Evolutionary conservation across 2,888 invertebrate genomes (phyloP), one percentile per base, ranked within the genome.

Genomic region (Agrotis ipsilon): DNA sequence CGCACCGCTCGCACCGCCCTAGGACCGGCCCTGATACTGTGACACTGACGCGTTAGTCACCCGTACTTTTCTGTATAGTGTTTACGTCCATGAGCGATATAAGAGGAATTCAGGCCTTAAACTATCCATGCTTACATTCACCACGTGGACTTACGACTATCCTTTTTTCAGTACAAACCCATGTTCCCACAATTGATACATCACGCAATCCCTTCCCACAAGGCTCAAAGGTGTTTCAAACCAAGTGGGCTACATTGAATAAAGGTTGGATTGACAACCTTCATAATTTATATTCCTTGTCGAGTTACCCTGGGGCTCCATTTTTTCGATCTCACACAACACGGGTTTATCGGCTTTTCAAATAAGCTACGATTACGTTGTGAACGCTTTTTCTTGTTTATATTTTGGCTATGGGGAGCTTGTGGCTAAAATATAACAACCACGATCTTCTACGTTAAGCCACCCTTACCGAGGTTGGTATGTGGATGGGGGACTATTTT

Each of bases 201-300:
- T 59, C 60, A 45, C 21, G 2, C 32, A 14, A 52, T 51, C 51
- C 32, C 16, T n/a, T 43, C 48, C 18, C 24, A 16, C 27, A 48
- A 43, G 60, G 24, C 39, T 63, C 51, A 18, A 43, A 70, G 55
- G 63, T 61, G 58, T 62, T 68, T 18, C 46, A 60, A 48, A 52
- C 18, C 46, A 64, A 70, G 32, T 60, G 46, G 54, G 55, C 32
- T 61, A 75, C 69, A 75, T 71, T 79, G 73, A 74, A 74, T 69
- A 65, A 74, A 69, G 62, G 72, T 52, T 63, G 70, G 72, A 76
- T 82, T 80, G 72, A 72, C 69, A 76, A 39, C 59, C 46, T 83
- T 81, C 72, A 80, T 83, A 76, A 80, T 83, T 83, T 73, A 82
- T 76, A 80, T 80, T 74, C 63, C 45, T 67, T 59, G 72, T 65